phyloP scores from a whole-genome alignment of 2,113 vertebrate species.

The Hipposideros armiger region DNA sequence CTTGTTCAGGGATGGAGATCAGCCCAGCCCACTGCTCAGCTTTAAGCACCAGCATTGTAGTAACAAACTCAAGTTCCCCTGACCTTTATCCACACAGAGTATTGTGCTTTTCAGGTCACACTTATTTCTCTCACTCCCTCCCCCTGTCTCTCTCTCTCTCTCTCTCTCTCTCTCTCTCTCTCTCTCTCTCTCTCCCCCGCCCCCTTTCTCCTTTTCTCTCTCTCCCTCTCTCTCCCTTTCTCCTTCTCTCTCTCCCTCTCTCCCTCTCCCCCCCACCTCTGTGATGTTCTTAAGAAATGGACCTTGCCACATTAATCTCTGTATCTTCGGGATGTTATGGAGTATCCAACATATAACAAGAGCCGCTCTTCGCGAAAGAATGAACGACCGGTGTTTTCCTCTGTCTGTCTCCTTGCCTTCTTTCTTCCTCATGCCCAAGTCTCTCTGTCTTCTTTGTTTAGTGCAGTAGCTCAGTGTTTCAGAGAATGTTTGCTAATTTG shows the following conservation, averaged over 20 bases:
- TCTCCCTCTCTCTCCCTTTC: too few species aligned
- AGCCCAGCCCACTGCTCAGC: accelerated
- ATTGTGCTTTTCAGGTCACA: accelerated
- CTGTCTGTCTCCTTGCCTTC: accelerated
- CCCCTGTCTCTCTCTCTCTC: too few species aligned
- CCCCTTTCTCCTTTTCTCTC: too few species aligned
- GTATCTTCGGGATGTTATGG: accelerated
- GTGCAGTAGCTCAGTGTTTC: accelerated
- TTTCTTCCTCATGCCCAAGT: background rate
- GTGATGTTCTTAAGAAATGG: background rate
- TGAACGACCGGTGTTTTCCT: accelerated
- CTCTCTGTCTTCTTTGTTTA: background rate
- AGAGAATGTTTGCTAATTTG: background rate
- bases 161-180: too few species aligned
- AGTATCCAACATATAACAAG: accelerated
- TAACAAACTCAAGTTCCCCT: accelerated
- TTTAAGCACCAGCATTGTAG: background rate
- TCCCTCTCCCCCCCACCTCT: background rate
- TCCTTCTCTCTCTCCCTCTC: too few species aligned
- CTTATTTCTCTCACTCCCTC: accelerated
- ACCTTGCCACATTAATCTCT: background rate
- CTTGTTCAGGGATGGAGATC: background rate
- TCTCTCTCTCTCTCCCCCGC: too few species aligned
- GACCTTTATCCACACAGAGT: accelerated
- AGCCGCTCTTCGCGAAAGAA: background rate